phyloP scores from a whole-genome alignment of 2,797 vertebrate species.

The Sebastes miniatus region DNA sequence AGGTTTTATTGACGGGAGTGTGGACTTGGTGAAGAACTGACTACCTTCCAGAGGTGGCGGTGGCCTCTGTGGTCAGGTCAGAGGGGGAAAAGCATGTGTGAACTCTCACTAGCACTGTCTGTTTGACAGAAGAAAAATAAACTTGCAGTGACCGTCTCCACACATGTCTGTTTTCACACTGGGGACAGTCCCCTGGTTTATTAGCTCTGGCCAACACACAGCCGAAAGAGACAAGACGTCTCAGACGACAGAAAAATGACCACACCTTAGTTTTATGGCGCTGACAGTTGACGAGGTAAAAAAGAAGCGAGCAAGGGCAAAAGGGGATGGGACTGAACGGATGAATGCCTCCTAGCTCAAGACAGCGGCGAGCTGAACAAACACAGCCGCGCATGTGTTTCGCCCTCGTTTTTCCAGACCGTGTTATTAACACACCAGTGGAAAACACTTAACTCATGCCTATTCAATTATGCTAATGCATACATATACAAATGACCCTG shows the following conservation, averaged over 20 bases:
- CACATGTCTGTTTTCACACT: constrained; percentile 8
- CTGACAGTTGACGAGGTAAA: neutral
- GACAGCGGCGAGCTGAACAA: constrained; percentile 16
- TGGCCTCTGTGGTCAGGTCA: constrained; percentile 11
- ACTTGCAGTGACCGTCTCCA: neutral
- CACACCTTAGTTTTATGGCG: constrained; percentile 5
- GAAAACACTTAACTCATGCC: constrained; percentile 70
- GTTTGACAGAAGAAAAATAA: constrained; percentile 37
- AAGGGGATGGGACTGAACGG: neutral
- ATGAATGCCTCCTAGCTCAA: constrained; percentile 16
- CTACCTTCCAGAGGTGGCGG: neutral
- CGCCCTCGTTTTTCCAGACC: constrained; percentile 14
- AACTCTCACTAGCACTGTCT: constrained; percentile 2
- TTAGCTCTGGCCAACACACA: constrained; percentile 11
- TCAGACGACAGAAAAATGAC: constrained; percentile 18
- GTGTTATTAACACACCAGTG: constrained; percentile 68
- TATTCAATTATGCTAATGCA: constrained; percentile 78
- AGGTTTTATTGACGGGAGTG: constrained; percentile 3
- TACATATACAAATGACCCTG: constrained; percentile 72
- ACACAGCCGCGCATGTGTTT: neutral
- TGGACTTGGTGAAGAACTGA: neutral
- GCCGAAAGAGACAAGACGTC: constrained; percentile 25
- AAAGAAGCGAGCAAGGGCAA: neutral
- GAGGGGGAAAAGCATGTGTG: neutral
- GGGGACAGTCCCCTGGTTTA: constrained; percentile 25